Base-by-base conservation (phyloP, 2,888 invertebrate species). In the Acheta domesticus region DNA sequence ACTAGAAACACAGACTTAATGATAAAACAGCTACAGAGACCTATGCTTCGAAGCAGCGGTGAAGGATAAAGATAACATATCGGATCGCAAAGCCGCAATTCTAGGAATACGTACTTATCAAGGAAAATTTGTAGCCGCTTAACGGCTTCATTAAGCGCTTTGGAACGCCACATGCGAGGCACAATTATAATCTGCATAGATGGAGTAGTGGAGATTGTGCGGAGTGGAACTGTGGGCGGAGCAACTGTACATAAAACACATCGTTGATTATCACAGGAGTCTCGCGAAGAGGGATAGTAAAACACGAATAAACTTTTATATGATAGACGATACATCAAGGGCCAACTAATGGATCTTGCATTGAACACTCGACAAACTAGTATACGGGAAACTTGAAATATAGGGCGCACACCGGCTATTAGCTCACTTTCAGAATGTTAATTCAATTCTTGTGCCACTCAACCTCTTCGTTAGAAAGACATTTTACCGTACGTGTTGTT, bases 131-230 rank as follows among this genome's bases (percentile, higher is more conserved):
- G 62, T 62, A 19, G 62, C n/a, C 16, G n/a, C n/a, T 62, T 62
- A 62, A 62, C 62, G 14, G 62, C n/a, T 14, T 62, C 62, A 62
- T 62, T 62, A 62, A 62, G n/a, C 8, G 62, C 62, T 62, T 62
- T n/a, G 14, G 62, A n/a, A 62, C n/a, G n/a, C 8, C 16, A n/a
- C 62, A 62, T 62, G 62, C 14, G 14, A 62, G n/a, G 62, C 16
- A 62, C 62, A 62, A 62, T 62, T 62, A n/a, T 62, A 62, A 62
- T 62, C 62, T 62, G n/a, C 62, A 62, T 62, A 62, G 62, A 62
- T 62, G 62, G n/a, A n/a, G 62, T 62, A 19, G 16, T 62, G 62
- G 62, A 62, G 62, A 62, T 62, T 62, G 62, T n/a, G 14, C 16
- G 8, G 14, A 14, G 62, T 62, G n/a, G 62, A 62, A 62, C 62